These are phyloP conservation scores for Agrochola lota DNA, from an alignment of 2,888 invertebrate species.

Conservation along the genomic window DNA sequence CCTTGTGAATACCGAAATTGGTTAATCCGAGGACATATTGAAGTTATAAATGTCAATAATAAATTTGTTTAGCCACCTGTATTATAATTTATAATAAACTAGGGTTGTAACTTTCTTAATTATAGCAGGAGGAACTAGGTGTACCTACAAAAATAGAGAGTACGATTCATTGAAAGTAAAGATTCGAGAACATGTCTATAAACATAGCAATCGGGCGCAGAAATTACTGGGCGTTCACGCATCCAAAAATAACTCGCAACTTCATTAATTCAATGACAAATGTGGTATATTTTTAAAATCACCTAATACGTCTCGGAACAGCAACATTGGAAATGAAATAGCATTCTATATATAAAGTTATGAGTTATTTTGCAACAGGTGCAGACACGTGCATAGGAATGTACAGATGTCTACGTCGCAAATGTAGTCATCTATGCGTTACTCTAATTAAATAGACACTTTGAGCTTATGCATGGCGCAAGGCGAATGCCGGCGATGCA, in stretches of 20 bases:
- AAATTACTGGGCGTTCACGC: constrained; percentile 17
- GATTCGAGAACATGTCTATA: constrained; percentile 31
- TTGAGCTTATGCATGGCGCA: not conserved
- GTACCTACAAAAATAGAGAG: not conserved
- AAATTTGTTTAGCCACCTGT: not conserved
- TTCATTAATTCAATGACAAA: constrained; percentile 44
- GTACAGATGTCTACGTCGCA: not conserved
- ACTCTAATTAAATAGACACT: constrained; percentile 5
- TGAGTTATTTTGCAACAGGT: constrained; percentile 49
- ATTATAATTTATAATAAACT: not conserved
- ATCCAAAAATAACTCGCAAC: constrained; percentile 34
- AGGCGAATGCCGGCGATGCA: not conserved
- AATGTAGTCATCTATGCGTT: not conserved
- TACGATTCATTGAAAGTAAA: constrained; percentile 21
- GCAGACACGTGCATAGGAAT: constrained; percentile 34
- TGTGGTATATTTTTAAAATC: constrained; percentile 41
- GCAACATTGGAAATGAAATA: constrained; percentile 36
- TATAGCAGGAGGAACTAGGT: not conserved
- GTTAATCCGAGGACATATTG: not conserved
- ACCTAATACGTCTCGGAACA: constrained; percentile 44
- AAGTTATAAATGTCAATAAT: not conserved
- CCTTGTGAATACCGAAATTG: not conserved
- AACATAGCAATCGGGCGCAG: constrained; percentile 25
- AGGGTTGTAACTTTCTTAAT: not conserved
- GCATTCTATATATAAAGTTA: constrained; percentile 46